Conservation (phyloP, 2,888 invertebrate genomes). For the Sarcophaga caerulescens region DNA sequence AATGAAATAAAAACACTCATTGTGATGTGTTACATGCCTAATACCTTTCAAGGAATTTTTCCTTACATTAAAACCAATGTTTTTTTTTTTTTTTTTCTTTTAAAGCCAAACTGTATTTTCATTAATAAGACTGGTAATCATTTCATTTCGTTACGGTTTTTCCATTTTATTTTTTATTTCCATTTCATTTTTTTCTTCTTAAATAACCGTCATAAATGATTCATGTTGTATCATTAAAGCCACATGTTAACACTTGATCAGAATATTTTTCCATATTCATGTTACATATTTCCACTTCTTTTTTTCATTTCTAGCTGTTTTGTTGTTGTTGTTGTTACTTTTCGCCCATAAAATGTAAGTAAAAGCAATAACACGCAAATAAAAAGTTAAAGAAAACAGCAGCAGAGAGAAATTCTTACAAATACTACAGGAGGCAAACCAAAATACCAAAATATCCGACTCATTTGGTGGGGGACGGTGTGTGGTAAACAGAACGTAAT, state of each 20-base stretch:
- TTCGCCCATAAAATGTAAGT: neutral
- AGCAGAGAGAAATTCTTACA: neutral
- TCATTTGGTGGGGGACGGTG: neutral
- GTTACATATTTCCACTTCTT: neutral
- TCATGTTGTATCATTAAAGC: conserved; percentile 44
- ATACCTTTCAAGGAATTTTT: too few relatives aligned
- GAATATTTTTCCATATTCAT: neutral
- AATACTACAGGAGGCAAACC: neutral
- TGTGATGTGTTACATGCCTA: too few relatives aligned
- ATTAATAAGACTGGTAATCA: neutral
- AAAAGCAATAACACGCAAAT: neutral
- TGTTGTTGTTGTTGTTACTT: neutral
- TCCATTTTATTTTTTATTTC: neutral
- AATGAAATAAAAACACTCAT: too few relatives aligned
- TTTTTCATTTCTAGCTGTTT: neutral
- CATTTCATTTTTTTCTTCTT: too few relatives aligned
- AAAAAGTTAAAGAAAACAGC: neutral
- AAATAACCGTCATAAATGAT: conserved; percentile 26
- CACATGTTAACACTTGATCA: conserved; percentile 35
- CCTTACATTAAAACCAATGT: too few relatives aligned
- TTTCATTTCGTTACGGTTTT: neutral
- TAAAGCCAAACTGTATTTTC: neutral
- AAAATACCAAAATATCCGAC: neutral
- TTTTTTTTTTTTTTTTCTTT: too few relatives aligned
- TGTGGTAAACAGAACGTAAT: conserved; percentile 3